Evolutionary conservation across 2,113 vertebrate species (phyloP).

Genomic region (Calidris pugnax): DNA sequence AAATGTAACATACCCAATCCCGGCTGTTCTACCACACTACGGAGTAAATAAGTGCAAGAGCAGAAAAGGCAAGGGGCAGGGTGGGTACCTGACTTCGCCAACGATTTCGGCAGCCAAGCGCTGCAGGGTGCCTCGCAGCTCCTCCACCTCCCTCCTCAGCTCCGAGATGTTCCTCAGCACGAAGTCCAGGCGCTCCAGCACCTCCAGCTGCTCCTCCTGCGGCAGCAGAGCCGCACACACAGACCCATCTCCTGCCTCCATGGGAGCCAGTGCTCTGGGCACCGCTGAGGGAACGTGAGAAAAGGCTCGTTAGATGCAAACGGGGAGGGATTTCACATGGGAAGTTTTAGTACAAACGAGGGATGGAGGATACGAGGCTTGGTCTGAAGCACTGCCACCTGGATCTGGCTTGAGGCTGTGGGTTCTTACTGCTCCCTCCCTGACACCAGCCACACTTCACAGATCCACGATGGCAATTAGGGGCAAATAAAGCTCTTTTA

Average conservation of each 20-base stretch:
- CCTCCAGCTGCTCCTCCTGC: slow-evolving; percentile 77
- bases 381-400: rapidly evolving
- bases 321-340: rapidly evolving
- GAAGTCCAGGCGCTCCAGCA: slow-evolving; percentile 87
- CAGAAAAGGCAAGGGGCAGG: background rate
- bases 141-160: slow-evolving; percentile 85
- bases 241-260: slow-evolving; percentile 37
- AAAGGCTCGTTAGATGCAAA: rapidly evolving
- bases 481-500: background rate
- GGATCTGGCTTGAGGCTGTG: background rate
- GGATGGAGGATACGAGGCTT: rapidly evolving
- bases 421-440: background rate
- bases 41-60: rapidly evolving
- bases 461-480: rapidly evolving
- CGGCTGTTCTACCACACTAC: rapidly evolving
- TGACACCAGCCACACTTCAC: background rate
- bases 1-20: rapidly evolving
- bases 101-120: slow-evolving; percentile 84
- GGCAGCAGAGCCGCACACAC: background rate
- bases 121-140: slow-evolving; percentile 83
- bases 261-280: slow-evolving; percentile 9
- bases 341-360: rapidly evolving
- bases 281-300: background rate
- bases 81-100: slow-evolving; percentile 82
- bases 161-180: slow-evolving; percentile 80